Evolutionary conservation across 1,140 invertebrate genomes (phyloP), one percentile per base, ranked within the genome.

Genomic region (Micrasema minimum): DNA sequence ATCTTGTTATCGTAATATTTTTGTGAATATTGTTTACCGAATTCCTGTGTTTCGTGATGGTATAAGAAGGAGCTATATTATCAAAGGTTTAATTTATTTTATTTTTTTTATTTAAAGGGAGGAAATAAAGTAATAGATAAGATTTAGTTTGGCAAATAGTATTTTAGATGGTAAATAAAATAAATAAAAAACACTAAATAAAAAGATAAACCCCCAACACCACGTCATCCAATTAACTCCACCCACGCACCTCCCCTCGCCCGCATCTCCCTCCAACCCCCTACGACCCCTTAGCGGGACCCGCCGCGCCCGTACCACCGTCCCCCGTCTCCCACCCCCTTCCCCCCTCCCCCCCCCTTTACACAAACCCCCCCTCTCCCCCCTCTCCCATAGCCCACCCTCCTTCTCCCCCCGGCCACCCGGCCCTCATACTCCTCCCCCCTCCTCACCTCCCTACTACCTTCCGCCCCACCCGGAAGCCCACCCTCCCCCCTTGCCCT

Each of bases 241-340:
- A 50, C 64, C 67, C 65, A 66, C 55, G 14, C 31, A 20, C 72
- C 74, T 18, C 45, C 50, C 59, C 38, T 22, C 59, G 69, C 53
- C 51, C 59, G 46, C 66, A 64, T 41, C 70, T 43, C 69, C 71
- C 75, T 16, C 66, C 72, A 66, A 66, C 69, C 68, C 53, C 62
- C 46, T 20, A 41, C 38, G 51, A 57, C 72, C 73, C 66, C 57
- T 72, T 64, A 59, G 66, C 64, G 75, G 74, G 70, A 76, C 76
- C 66, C 77, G 77, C 78, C 78, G 82, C 79, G 78, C 78, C 79
- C 51, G 7, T 7, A 41, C 55, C 41, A 12, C 18, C 62, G 31
- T 7, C 51, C 6, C 53, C n/a, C 4, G n/a, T 23, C 11, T 7
- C 20, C 5, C n/a, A 26, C 46, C 9, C 22, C 16, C 61, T 16